Percentiles rank a stretch among this genome's conserved stretches.
Evolutionary conservation across 2,888 invertebrate species (phyloP).

Genomic region (Hyppa rectilinea): DNA sequence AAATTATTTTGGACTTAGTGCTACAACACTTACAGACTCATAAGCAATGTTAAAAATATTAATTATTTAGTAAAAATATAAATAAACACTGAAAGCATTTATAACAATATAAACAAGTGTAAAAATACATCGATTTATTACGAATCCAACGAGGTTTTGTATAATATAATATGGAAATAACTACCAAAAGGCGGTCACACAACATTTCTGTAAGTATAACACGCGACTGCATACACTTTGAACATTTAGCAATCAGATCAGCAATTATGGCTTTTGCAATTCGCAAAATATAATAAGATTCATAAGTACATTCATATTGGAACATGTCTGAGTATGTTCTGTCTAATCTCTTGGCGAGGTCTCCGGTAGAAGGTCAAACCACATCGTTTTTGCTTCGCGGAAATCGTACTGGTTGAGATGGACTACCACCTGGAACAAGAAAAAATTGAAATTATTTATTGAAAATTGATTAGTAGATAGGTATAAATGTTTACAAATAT

Average conservation of each 20-base stretch:
- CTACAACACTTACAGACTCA: constrained; percentile 41
- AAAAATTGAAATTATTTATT: too few species aligned
- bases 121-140: constrained; percentile 57
- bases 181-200: constrained; percentile 38
- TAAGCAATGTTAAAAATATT: constrained; percentile 67
- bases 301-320: constrained; percentile 69
- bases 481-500: too few species aligned
- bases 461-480: too few species aligned
- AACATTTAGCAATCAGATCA: constrained; percentile 52
- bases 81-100: constrained; percentile 52
- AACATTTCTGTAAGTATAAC: constrained; percentile 22
- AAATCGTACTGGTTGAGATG: constrained; percentile 92
- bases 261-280: constrained; percentile 53
- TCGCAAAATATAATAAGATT: constrained; percentile 69
- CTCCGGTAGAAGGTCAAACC: constrained; percentile 93
- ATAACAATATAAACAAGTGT: constrained; percentile 62
- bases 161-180: constrained; percentile 51
- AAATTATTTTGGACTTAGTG: constrained; percentile 47
- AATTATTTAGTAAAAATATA: constrained; percentile 40
- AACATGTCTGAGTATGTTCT: constrained; percentile 32
- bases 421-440: constrained; percentile 90
- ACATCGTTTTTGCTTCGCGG: constrained; percentile 92
- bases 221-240: constrained; percentile 6
- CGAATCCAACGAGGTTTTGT: constrained; percentile 49
- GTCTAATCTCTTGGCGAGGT: constrained; percentile 80